Conservation (phyloP, 1,140 invertebrate genomes). For the Leptonema lineaticorne region DNA sequence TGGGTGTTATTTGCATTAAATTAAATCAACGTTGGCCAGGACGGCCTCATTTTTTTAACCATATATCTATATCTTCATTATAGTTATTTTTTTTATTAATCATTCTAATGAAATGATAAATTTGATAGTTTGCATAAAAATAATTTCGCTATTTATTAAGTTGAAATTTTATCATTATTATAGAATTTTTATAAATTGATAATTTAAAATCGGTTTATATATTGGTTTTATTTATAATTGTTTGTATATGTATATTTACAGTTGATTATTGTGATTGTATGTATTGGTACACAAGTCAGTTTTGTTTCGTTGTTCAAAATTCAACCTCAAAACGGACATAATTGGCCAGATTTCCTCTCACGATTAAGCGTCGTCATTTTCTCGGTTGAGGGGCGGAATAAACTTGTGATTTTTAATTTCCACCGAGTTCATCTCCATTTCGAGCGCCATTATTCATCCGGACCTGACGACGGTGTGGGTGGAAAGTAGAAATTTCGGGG, state of each 20-base stretch:
- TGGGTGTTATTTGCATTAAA: neutral
- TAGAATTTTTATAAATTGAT: too few relatives aligned
- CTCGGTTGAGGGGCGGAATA: slow-evolving; percentile 27
- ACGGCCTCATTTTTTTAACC: neutral
- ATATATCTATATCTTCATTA: neutral
- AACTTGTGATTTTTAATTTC: slow-evolving; percentile 37
- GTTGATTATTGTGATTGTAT: too few relatives aligned
- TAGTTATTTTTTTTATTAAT: too few relatives aligned
- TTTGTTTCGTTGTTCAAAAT: neutral
- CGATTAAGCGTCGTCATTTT: slow-evolving; percentile 29
- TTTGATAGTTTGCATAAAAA: too few relatives aligned
- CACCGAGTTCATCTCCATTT: slow-evolving; percentile 40
- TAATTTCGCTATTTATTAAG: too few relatives aligned
- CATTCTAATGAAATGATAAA: too few relatives aligned
- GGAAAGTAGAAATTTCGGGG: neutral
- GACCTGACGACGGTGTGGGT: neutral
- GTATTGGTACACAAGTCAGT: too few relatives aligned
- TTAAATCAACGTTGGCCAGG: neutral
- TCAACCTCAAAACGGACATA: slow-evolving; percentile 10
- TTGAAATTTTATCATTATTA: too few relatives aligned
- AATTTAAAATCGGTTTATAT: too few relatives aligned
- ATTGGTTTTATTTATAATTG: too few relatives aligned
- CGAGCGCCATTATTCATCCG: slow-evolving; percentile 38
- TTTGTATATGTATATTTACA: too few relatives aligned
- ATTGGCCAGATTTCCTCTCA: slow-evolving; percentile 22